Evolutionary conservation across 2,797 vertebrate species (phyloP).

Genomic region (Cryptoblepharus egeriae): DNA sequence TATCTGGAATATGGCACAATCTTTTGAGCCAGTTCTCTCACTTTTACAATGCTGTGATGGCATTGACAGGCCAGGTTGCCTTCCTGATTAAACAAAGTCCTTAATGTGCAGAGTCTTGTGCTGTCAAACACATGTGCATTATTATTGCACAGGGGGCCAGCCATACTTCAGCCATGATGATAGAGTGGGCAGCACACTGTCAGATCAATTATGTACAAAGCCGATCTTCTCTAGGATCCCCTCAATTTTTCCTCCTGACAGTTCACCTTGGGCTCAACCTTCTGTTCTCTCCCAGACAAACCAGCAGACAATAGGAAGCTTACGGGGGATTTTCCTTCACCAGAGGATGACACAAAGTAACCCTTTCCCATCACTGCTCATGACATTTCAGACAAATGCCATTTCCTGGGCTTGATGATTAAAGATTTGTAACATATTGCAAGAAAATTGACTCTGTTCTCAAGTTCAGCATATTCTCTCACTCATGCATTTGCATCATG

Average conservation of each 20-base stretch:
- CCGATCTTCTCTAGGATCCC: slow-evolving; percentile 75
- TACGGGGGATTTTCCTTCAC: slow-evolving; percentile 50
- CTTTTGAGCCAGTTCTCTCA: slow-evolving; percentile 50
- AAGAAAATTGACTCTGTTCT: neutral
- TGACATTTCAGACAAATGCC: slow-evolving; percentile 52
- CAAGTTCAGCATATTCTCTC: neutral
- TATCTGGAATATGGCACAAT: slow-evolving; percentile 32
- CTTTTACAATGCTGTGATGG: slow-evolving; percentile 39
- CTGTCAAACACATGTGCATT: slow-evolving; percentile 65
- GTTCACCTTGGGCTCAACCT: slow-evolving; percentile 77
- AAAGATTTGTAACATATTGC: slow-evolving; percentile 10
- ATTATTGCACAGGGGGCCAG: slow-evolving; percentile 64
- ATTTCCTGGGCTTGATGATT: slow-evolving; percentile 46
- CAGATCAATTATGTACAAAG: slow-evolving; percentile 79
- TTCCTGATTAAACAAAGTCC: slow-evolving; percentile 71
- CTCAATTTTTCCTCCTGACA: slow-evolving; percentile 75
- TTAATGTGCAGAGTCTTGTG: slow-evolving; percentile 63
- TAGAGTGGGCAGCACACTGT: slow-evolving; percentile 75
- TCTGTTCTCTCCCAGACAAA: slow-evolving; percentile 77
- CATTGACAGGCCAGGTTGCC: slow-evolving; percentile 44
- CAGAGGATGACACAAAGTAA: slow-evolving; percentile 53
- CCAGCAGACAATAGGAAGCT: slow-evolving; percentile 68
- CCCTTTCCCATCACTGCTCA: slow-evolving; percentile 63
- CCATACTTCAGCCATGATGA: slow-evolving; percentile 71
- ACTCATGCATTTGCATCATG: too few species aligned